phyloP scores from a whole-genome alignment of 2,113 vertebrate species.

The Campylorhamphus procurvoides region DNA sequence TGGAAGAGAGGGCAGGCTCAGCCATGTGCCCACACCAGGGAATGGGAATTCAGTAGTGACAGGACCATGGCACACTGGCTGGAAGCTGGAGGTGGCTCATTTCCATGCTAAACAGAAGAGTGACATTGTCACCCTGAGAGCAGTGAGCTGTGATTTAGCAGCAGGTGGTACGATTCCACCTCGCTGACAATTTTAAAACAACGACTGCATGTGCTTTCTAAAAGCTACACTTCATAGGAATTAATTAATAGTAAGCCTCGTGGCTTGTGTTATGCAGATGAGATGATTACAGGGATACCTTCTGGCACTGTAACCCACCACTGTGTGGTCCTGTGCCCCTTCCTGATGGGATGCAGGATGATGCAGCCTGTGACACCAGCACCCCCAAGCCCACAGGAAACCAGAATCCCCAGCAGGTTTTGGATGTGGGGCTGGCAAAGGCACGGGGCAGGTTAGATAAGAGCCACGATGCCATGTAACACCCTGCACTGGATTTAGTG shows the following conservation, averaged over 20 bases:
- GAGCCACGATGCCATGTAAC: not conserved
- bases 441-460: fast-evolving
- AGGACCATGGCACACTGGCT: not conserved
- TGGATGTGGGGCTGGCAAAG: not conserved
- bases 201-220: not conserved
- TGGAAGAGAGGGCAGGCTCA: not conserved
- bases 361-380: not conserved
- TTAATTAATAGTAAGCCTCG: not conserved
- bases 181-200: not conserved
- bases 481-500: not conserved
- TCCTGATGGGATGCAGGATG: not conserved
- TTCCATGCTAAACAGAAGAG: not conserved
- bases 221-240: not conserved
- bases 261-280: not conserved
- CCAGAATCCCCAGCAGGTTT: not conserved
- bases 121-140: not conserved
- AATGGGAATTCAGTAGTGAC: not conserved
- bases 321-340: fast-evolving
- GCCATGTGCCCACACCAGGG: not conserved
- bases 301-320: not conserved
- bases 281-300: not conserved
- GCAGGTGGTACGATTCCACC: not conserved
- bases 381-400: fast-evolving
- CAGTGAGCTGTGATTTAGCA: not conserved
- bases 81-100: not conserved